Evolutionary conservation across 2,113 vertebrate genomes (phyloP), one percentile per base, ranked within the genome.

Genomic region (Callithrix jacchus): DNA sequence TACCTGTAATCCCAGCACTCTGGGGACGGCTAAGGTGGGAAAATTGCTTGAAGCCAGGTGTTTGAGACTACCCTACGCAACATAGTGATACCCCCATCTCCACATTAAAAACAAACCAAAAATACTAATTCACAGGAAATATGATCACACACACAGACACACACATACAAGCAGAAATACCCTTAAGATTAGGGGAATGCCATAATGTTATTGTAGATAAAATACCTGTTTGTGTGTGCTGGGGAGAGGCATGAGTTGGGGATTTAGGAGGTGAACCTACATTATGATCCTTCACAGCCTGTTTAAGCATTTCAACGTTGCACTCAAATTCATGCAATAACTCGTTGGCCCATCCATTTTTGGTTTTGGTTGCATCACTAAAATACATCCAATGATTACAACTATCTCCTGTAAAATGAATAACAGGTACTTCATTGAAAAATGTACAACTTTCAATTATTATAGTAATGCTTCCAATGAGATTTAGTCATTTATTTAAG

Each of bases 351-450:
- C 99, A 99, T 97, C 98, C 98, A 97, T 99, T 99, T 97, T 99
- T 99, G 66, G 98, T 96, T 98, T 99, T 99, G 73, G 99, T 99
- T 95, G 99, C 99, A 96, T 99, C 99, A 49, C 99, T 99, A 96
- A 99, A 99, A 98, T 99, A 99, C 99, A 99, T 99, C 99, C 99
- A 99, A 97, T 99, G 99, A 94, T 95, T 97, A 84, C 99, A 99
- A 89, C 98, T 99, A 95, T 99, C 99, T 97, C 99, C 99, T 99
- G 95, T 47, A 97, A 98, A 97, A 89, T 47, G 47, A 85, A 20
- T 71, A 68, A 87, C 87, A 97, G 4, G 7, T 79, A 92, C 87
- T 92, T 91, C 56, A 93, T 18, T 87, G 27, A 95, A 95, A 93
- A 97, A 79, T 68, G 18, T 21, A 79, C 37, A 45, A 20, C 68